Percentiles rank a stretch among this genome's conserved stretches.
These are phyloP conservation scores for Trididemnum nubilum DNA, from an alignment of 23 tunicate genomes.

Conservation along the genomic window DNA sequence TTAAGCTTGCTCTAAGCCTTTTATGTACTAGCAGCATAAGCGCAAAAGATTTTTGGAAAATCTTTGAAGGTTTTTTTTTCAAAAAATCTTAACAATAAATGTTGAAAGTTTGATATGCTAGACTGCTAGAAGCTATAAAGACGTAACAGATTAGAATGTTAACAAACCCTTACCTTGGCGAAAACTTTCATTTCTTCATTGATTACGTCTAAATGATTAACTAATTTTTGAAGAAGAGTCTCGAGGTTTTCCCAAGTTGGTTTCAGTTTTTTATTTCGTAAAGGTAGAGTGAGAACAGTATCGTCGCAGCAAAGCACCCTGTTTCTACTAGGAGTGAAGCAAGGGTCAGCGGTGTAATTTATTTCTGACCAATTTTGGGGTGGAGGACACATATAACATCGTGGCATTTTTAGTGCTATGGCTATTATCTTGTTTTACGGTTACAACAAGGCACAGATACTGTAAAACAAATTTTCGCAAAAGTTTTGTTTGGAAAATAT, in stretches of 20 bases:
- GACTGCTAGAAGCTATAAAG: too few species aligned
- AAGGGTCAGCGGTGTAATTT: not conserved
- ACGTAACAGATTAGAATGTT: too few species aligned
- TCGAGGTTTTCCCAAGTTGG: not conserved
- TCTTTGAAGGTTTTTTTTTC: too few species aligned
- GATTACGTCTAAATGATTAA: not conserved
- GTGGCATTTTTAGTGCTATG: constrained; percentile 6
- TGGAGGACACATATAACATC: constrained; percentile 19
- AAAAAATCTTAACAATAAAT: too few species aligned
- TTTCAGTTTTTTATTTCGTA: not conserved
- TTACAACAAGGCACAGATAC: too few species aligned
- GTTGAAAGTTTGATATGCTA: too few species aligned
- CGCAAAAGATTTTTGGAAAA: too few species aligned
- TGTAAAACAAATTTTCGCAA: too few species aligned
- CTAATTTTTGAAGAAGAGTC: not conserved
- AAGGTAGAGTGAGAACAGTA: not conserved
- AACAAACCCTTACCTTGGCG: not conserved
- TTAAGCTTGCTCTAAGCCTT: too few species aligned
- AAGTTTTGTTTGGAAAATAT: too few species aligned
- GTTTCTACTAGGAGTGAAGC: not conserved
- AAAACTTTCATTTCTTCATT: constrained; percentile 1
- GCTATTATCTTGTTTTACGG: too few species aligned
- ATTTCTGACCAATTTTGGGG: not conserved
- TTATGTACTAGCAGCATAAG: too few species aligned
- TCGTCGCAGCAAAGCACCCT: not conserved